Percentiles rank a stretch among this genome's conserved stretches.
Evolutionary conservation across 2,888 invertebrate genomes (phyloP).

Genomic region (Cephus nigrinus): DNA sequence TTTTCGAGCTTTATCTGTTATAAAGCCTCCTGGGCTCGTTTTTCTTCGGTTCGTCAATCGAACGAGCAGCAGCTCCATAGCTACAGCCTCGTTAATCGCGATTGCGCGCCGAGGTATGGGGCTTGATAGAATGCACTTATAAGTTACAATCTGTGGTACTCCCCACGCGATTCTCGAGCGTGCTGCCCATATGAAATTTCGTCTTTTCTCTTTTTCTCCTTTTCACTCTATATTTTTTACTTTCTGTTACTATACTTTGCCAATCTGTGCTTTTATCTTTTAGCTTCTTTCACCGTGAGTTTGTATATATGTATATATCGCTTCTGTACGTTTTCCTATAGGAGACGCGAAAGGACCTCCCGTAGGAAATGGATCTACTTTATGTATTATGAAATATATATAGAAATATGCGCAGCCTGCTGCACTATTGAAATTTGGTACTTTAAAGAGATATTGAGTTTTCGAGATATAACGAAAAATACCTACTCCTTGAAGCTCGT

Average conservation of each 20-base stretch:
- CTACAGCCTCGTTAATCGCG: not conserved
- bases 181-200: not conserved
- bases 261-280: too few species aligned
- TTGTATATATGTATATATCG: too few species aligned
- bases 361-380: not conserved
- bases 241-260: too few species aligned
- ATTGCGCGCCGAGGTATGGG: not conserved
- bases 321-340: too few species aligned
- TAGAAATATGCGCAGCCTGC: too few species aligned
- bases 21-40: not conserved
- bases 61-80: not conserved
- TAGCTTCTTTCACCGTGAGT: too few species aligned
- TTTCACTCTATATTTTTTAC: too few species aligned
- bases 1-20: constrained; percentile 2
- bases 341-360: not conserved
- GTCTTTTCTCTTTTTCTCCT: too few species aligned
- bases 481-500: too few species aligned
- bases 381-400: not conserved
- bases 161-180: not conserved
- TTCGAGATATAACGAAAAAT: too few species aligned
- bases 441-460: too few species aligned
- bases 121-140: not conserved
- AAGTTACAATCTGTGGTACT: not conserved
- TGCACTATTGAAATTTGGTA: too few species aligned
- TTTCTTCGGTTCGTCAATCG: not conserved